These are phyloP conservation scores for Scaptodrosophila lebanonensis DNA, from an alignment of 1,140 invertebrate species.

Conservation along the genomic window DNA sequence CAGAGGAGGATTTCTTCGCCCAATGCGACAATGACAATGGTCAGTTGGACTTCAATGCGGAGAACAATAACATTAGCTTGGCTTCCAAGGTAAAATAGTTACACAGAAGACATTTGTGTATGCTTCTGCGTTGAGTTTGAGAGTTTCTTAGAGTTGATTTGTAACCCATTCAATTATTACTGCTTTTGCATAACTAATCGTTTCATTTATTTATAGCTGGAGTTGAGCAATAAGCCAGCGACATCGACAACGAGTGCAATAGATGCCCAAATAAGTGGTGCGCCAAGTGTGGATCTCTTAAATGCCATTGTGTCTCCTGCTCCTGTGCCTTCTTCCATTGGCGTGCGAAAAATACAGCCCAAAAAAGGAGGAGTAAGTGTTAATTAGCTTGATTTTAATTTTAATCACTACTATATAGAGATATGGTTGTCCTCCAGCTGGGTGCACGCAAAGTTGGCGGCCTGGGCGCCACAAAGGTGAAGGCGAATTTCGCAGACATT, in stretches of 20 bases:
- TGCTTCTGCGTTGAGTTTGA: conserved; percentile 14
- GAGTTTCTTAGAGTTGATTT: background rate
- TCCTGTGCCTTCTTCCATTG: conserved; percentile 78
- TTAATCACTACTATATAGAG: background rate
- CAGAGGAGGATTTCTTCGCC: conserved; percentile 90
- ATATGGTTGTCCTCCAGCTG: conserved; percentile 74
- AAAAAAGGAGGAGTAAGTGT: conserved; percentile 82
- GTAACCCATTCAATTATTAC: background rate
- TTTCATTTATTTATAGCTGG: conserved; percentile 29
- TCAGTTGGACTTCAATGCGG: conserved; percentile 42
- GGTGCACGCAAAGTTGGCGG: conserved; percentile 90
- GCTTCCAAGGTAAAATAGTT: conserved; percentile 29
- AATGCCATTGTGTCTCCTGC: conserved; percentile 48
- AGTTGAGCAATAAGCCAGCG: conserved; percentile 37
- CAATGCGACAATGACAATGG: conserved; percentile 80
- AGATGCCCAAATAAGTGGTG: conserved; percentile 42
- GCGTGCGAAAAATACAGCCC: conserved; percentile 81
- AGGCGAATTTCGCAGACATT: conserved; percentile 96
- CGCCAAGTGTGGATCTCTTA: conserved; percentile 77
- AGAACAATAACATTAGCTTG: conserved; percentile 56
- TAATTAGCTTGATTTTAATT: conserved; percentile 64
- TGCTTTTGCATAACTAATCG: background rate
- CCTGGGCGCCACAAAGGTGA: conserved; percentile 97
- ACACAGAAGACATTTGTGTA: conserved; percentile 19
- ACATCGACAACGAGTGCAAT: conserved; percentile 9